phyloP scores from a whole-genome alignment of 2,888 invertebrate genomes.

The Aspidapion aeneum region DNA sequence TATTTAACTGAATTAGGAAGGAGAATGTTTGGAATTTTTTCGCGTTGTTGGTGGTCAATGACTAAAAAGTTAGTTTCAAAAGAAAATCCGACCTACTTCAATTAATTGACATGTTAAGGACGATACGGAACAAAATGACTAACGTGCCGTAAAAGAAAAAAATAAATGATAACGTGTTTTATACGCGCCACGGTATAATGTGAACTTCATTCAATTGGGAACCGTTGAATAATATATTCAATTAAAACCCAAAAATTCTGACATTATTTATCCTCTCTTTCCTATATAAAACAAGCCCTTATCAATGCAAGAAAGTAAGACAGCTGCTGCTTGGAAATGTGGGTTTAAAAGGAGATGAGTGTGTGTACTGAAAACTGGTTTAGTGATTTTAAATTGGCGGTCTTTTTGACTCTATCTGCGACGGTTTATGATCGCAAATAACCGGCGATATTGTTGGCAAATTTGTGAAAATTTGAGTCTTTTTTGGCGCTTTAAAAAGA shows the following conservation, averaged over 20 bases:
- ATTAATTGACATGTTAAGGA: slow-evolving; percentile 20
- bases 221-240: neutral
- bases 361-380: slow-evolving; percentile 1
- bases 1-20: too few species aligned
- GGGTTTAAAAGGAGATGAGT: too few species aligned
- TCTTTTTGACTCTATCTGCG: neutral
- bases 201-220: neutral
- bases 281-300: too few species aligned
- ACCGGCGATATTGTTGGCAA: too few species aligned
- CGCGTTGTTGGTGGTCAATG: too few species aligned
- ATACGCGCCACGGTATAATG: slow-evolving; percentile 1
- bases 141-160: neutral
- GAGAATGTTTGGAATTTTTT: too few species aligned
- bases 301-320: too few species aligned
- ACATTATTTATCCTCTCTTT: too few species aligned
- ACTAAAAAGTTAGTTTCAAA: too few species aligned
- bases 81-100: neutral
- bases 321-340: too few species aligned
- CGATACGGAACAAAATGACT: slow-evolving; percentile 15
- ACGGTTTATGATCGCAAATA: neutral
- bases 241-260: too few species aligned
- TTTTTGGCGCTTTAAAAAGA: neutral
- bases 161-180: neutral
- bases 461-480: neutral
- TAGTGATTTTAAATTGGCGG: slow-evolving; percentile 1